These are phyloP conservation scores for Augochlora pura DNA, from an alignment of 1,140 invertebrate genomes.

Conservation along the genomic window DNA sequence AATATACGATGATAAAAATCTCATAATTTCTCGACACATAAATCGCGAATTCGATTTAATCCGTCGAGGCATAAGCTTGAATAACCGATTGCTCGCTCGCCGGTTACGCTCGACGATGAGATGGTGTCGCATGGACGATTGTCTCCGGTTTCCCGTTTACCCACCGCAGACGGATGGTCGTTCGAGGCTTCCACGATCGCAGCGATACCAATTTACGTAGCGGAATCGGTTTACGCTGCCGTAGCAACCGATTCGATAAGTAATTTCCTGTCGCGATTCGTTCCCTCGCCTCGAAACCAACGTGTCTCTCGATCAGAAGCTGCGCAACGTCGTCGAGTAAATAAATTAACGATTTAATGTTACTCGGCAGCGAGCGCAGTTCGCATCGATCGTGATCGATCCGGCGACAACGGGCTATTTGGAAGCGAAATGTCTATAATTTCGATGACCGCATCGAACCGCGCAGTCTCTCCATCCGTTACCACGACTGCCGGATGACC, in stretches of 20 bases:
- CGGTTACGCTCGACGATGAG: background rate
- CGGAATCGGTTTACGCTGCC: slow-evolving; percentile 32
- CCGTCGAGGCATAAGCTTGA: too few relatives aligned
- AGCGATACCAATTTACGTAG: slow-evolving; percentile 32
- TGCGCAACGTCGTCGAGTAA: too few relatives aligned
- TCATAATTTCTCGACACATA: too few relatives aligned
- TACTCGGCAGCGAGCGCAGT: too few relatives aligned
- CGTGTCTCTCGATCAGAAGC: too few relatives aligned
- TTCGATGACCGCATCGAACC: slow-evolving; percentile 1
- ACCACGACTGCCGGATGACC: slow-evolving; percentile 22
- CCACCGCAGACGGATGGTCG: background rate
- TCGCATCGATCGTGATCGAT: background rate
- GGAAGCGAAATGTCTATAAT: background rate
- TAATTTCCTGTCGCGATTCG: too few relatives aligned
- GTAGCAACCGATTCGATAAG: too few relatives aligned
- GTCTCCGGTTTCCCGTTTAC: slow-evolving; percentile 49
- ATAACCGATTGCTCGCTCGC: background rate
- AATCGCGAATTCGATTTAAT: background rate
- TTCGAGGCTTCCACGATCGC: background rate
- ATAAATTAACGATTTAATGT: too few relatives aligned
- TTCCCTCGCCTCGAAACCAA: too few relatives aligned
- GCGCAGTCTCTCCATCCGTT: slow-evolving; percentile 33
- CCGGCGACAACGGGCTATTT: background rate
- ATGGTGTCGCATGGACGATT: slow-evolving; percentile 29
- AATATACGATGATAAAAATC: too few relatives aligned